A percentile compares a stretch with the other conserved stretches of the same genome.
These are phyloP conservation scores for Drosophila nigrodunni DNA, from an alignment of 1,140 invertebrate genomes.

Conservation along the genomic window DNA sequence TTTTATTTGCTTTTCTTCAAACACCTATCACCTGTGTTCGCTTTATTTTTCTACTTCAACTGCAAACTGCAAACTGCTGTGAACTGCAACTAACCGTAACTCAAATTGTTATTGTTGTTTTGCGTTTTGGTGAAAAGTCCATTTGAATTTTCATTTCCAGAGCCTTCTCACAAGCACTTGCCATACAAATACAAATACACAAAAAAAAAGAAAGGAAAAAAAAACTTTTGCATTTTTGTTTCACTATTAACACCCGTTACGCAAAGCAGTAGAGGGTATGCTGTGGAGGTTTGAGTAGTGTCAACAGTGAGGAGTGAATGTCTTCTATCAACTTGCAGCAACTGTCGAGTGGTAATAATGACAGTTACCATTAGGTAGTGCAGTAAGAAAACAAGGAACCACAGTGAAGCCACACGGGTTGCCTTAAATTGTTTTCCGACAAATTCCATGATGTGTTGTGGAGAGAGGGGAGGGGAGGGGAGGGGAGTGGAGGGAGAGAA, in stretches of 20 bases:
- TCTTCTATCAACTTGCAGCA: too few species aligned
- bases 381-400: slow-evolving; percentile 39
- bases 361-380: too few species aligned
- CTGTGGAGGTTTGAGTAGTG: too few species aligned
- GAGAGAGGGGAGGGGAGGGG: too few species aligned
- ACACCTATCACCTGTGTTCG: neutral
- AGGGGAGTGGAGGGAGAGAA: neutral
- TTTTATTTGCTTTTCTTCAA: neutral
- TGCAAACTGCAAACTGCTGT: neutral
- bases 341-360: too few species aligned
- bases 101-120: slow-evolving; percentile 6
- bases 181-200: slow-evolving; percentile 4
- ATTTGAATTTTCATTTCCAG: slow-evolving; percentile 55
- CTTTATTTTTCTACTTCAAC: neutral
- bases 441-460: slow-evolving; percentile 55
- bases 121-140: slow-evolving; percentile 29
- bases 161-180: slow-evolving; percentile 27
- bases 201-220: too few species aligned
- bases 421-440: slow-evolving; percentile 79
- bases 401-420: slow-evolving; percentile 52
- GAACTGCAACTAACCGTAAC: neutral
- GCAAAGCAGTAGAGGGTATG: too few species aligned
- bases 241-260: slow-evolving; percentile 6
- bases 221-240: slow-evolving; percentile 23
- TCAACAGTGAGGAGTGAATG: too few species aligned